Evolutionary conservation across 2,888 invertebrate species (phyloP).

Genomic region (Aromia moschata): DNA sequence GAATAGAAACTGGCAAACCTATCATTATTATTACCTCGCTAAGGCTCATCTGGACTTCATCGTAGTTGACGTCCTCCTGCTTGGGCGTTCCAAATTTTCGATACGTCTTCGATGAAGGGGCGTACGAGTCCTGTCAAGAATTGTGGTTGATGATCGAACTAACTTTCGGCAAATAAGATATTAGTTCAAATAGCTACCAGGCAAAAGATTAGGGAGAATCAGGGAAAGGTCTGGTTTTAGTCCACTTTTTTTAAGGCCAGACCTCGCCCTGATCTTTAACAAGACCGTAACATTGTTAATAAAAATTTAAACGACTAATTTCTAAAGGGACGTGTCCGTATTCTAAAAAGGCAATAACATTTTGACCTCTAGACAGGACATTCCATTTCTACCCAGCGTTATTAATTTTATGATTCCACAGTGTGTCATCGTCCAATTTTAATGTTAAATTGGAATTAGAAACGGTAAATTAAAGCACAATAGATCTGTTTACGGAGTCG

Average conservation of each 20-base stretch:
- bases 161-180: conserved; percentile 49
- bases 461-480: too few relatives aligned
- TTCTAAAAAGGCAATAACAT: too few relatives aligned
- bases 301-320: not conserved
- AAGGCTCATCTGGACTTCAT: conserved; percentile 81
- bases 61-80: conserved; percentile 73
- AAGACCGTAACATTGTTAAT: not conserved
- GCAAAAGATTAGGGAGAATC: too few relatives aligned
- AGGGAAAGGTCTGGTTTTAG: too few relatives aligned
- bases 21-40: conserved; percentile 68
- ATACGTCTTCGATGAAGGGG: conserved; percentile 31
- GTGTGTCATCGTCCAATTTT: too few relatives aligned
- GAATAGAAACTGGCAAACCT: too few relatives aligned
- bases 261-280: not conserved
- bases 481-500: too few relatives aligned
- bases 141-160: conserved; percentile 53
- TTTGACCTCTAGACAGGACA: too few relatives aligned
- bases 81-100: conserved; percentile 56
- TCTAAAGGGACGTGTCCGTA: too few relatives aligned
- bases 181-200: conserved; percentile 32
- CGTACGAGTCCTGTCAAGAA: conserved; percentile 51
- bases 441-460: too few relatives aligned
- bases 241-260: not conserved
- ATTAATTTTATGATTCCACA: too few relatives aligned
- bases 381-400: too few relatives aligned